Base-by-base conservation (phyloP, 1,140 invertebrate species). In the Laodelphax striatellus region DNA sequence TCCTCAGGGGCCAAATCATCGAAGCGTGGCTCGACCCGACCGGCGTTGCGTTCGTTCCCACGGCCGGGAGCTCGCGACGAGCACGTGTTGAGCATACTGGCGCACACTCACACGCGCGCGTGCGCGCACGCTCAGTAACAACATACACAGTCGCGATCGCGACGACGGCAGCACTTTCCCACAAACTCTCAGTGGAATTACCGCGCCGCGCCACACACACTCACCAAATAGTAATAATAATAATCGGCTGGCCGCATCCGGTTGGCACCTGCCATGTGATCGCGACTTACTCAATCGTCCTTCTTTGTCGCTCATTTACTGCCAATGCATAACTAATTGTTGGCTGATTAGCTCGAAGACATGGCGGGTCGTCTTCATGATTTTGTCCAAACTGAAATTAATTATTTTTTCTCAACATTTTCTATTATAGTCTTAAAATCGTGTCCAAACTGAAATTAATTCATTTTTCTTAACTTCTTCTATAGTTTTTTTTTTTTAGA, bases 191-290 rank as follows among this genome's bases (percentile, higher is more conserved):
- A 34, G 22, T 16, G 13, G 54, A 38, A 41, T 41, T 43, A 54
- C 54, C 55, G 54, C 54, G 43, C 54, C 55, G 54, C 54, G 43
- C 55, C 53, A 46, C 54, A 60, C 52, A 44, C 54, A 54, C 59
- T 43, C 59, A 43, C 59, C 55, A 43, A 41, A 55, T 60, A 55
- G 41, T 54, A 52, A 60, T 54, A 53, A 53, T 60, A 60, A 59
- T 52, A 22, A 53, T 21, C 22, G 52, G 31, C 41, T 52, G 42
- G 52, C 31, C 50, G 59, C 59, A 60, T 54, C 59, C 52, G 59
- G 44, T 55, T 43, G 24, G 31, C 16, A 17, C 31, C 31, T 34
- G 14, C 52, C 2, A 13, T 21, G 52, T 1, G 19, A 2, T 28
- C 24, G 21, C n/a, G 31, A 41, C 42, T 55, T n/a, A 22, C 16